Conservation (phyloP, 2,888 invertebrate genomes). For the Andrena trimmerana region DNA sequence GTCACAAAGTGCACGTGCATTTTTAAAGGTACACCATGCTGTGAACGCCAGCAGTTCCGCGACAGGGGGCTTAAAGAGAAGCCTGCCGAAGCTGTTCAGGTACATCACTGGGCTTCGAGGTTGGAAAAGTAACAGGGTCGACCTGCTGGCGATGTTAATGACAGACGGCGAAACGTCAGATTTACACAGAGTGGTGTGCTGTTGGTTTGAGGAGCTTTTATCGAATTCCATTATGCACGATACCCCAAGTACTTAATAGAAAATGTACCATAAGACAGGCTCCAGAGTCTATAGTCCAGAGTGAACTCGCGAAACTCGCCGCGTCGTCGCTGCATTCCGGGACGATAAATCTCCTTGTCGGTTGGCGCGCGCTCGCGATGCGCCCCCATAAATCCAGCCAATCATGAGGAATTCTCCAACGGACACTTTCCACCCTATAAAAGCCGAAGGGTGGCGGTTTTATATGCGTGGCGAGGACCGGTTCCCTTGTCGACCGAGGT, state of each 20-base stretch:
- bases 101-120: background rate
- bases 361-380: constrained; percentile 2
- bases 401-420: constrained; percentile 35
- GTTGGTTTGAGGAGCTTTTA: no score
- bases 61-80: constrained; percentile 40
- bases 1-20: constrained; percentile 45
- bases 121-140: constrained; percentile 14
- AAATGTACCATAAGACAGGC: constrained; percentile 27
- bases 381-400: constrained; percentile 40
- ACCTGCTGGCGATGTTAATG: background rate
- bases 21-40: constrained; percentile 47
- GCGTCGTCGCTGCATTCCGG: background rate
- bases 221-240: no score
- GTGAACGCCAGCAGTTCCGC: background rate
- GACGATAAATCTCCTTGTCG: constrained; percentile 38
- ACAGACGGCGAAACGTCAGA: background rate
- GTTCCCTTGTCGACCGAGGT: background rate
- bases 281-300: background rate
- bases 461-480: background rate
- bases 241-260: no score
- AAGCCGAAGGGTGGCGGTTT: constrained; percentile 13
- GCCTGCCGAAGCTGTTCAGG: constrained; percentile 12
- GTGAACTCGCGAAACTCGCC: constrained; percentile 13
- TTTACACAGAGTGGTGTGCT: no score
- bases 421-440: constrained; percentile 16